Base-by-base conservation (phyloP, 2,113 vertebrate genomes). In the Chaetodon trifascialis region DNA sequence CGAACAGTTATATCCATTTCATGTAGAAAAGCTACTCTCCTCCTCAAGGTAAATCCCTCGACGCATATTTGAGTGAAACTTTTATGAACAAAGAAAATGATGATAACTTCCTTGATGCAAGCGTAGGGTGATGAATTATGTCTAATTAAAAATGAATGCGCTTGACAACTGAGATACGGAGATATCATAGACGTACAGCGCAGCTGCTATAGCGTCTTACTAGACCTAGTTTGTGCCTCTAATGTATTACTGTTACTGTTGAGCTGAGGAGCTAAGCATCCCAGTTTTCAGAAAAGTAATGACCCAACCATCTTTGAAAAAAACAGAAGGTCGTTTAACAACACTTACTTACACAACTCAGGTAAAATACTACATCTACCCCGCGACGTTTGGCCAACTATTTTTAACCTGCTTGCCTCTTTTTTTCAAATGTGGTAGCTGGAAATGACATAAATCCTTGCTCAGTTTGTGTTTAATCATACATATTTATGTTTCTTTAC, bases 1-100 rank as follows among this genome's bases (percentile, higher is more conserved):
- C 84, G 56, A 91, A 90, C 89, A 86, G 90, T 94, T 94, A 92
- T 93, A 96, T 95, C 95, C 90, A 94, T 95, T 95, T 94, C 94
- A 93, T 90, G 91, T 77, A 60, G 91, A 83, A 83, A 93, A 93
- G 84, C 83, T 78, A 78, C 79, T 92, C 89, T 87, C 80, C 78
- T 90, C 79, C 90, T 93, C 87, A 86, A 89, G 91, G 91, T 93
- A 92, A 89, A 91, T 92, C 91, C 91, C 87, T 89, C 15, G 86
- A 82, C 92, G 89, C 74, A 86, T 82, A 89, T 88, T 88, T 88
- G 74, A 88, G 87, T 82, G 64, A 87, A 92, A 92, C 83, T 94
- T 91, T 92, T 54, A 88, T 68, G 78, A 86, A 90, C 67, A 86
- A 86, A 88, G 79, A 82, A 88, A 89, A 83, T 55, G 52, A 82